These are phyloP conservation scores for Dysmachus trigonus DNA, from an alignment of 2,888 invertebrate genomes.

Conservation along the genomic window DNA sequence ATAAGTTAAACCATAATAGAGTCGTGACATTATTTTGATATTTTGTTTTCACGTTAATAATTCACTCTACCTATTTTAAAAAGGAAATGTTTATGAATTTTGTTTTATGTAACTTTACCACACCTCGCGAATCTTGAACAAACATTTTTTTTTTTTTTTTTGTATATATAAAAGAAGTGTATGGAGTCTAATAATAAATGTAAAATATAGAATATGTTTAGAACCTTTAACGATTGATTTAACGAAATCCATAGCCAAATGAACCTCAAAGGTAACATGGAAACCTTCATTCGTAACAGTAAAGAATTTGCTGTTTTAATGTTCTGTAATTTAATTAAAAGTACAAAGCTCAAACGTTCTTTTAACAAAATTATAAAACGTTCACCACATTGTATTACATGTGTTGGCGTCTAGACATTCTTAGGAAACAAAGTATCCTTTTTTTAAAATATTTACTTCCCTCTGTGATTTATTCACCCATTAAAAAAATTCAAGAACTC, in stretches of 20 bases:
- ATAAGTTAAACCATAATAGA: too few species aligned
- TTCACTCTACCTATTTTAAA: too few species aligned
- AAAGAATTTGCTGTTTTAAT: background rate
- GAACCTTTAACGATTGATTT: background rate
- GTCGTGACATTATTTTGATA: background rate
- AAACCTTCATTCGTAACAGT: background rate
- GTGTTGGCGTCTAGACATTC: background rate
- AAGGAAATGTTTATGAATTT: background rate
- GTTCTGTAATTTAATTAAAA: background rate
- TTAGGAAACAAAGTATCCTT: background rate
- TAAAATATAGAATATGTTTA: background rate
- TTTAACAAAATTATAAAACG: background rate
- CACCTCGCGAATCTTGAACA: too few species aligned
- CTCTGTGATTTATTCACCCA: too few species aligned
- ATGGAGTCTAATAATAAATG: too few species aligned
- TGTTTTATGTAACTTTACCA: background rate
- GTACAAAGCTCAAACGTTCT: background rate
- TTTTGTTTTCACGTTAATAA: background rate
- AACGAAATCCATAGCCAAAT: background rate
- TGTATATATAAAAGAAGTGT: too few species aligned
- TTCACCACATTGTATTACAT: background rate
- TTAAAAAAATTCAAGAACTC: too few species aligned
- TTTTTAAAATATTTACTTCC: too few species aligned
- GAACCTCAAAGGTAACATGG: background rate
- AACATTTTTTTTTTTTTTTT: too few species aligned